A percentile compares a stretch with the other conserved stretches of the same genome.
Conservation (phyloP, 2,888 invertebrate species). For the Conomelus anceps region DNA sequence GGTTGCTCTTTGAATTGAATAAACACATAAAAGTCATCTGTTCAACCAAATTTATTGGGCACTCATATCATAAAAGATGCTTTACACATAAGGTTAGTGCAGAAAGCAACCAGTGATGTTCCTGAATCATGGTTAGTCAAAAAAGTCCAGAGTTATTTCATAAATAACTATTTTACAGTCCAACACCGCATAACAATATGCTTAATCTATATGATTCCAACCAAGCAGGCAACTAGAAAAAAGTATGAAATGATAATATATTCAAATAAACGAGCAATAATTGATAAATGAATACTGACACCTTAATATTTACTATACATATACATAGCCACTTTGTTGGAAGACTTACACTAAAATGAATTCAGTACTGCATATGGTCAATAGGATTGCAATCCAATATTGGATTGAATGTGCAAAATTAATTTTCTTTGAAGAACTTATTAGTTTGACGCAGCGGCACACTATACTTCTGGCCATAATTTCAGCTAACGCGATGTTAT, state of each 20-base stretch:
- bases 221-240: background rate
- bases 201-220: background rate
- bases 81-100: constrained; percentile 30
- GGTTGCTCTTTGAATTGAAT: background rate
- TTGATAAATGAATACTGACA: background rate
- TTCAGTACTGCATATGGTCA: background rate
- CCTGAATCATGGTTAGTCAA: background rate
- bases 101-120: constrained; percentile 30
- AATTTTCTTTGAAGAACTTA: too few species aligned
- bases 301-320: background rate
- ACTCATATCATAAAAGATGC: constrained; percentile 37
- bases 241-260: background rate
- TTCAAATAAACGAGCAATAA: background rate
- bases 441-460: background rate
- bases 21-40: constrained; percentile 14
- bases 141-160: background rate
- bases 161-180: background rate
- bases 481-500: background rate
- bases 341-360: background rate
- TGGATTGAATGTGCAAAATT: too few species aligned
- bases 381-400: too few species aligned
- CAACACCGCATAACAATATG: background rate
- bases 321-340: background rate
- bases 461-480: background rate
- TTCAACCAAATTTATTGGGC: constrained; percentile 53